Base-by-base conservation (phyloP, 2,113 vertebrate genomes). In the Platysteira castanea region DNA sequence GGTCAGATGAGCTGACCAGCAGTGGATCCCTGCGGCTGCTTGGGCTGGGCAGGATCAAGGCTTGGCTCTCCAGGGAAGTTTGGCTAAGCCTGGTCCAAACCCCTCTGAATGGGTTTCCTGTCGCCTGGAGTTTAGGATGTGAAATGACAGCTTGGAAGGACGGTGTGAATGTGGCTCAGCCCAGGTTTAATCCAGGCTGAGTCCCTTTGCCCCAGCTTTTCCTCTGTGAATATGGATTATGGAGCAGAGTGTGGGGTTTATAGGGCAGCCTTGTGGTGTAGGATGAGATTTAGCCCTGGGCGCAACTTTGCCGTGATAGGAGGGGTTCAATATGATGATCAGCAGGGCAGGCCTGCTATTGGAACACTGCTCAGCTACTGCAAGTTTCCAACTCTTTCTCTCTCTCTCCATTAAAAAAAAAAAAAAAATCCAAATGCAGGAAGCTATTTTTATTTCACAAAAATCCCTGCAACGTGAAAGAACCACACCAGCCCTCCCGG, bases 361-460 rank as follows among this genome's bases (percentile, higher is more conserved):
- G 47, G 76, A 87, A 73, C 53, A 41, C 33, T 2, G 9, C 44
- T 78, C 54, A 50, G 42, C 74, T 74, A 20, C 42, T 82, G 74
- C 41, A 35, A 83, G 35, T 76, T 91, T 81, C 90, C 74, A 93
- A 41, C 28, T 52, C 76, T 57, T 86, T 28, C 41, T 49, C 18
- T 71, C 41, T 46, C 10, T 8, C 4, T 15, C 3, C 39, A 39
- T 11, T 39, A 18, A 63, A 74, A 80, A 41, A 41, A 41, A 41
- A 41, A 41, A 41, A 41, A 41, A 41, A 13, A 41, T 13, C 60
- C 47, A 80, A 74, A 89, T 53, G 54, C 86, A 81, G 63, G 27
- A 68, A 89, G 78, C 69, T 93, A 28, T 90, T 90, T 95, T 84
- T 80, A 82, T 84, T 95, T 89, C 91, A 75, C 91, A 88, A 92